Base-by-base conservation (phyloP, 2,888 invertebrate genomes). In the Hypsopygia costalis region DNA sequence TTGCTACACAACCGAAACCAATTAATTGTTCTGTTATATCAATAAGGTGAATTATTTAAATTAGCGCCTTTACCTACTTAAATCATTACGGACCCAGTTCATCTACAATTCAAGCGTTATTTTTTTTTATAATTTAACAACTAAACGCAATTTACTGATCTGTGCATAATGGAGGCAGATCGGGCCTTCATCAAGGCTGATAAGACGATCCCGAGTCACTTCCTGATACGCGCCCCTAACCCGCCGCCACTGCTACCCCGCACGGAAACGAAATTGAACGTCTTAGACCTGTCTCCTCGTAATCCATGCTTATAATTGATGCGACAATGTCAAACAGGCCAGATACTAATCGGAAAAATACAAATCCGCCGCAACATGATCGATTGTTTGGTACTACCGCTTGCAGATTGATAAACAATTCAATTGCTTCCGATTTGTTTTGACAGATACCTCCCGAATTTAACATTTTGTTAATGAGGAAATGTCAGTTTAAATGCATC, bases 231-330 rank as follows among this genome's bases (percentile, higher is more conserved):
- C 65, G 59, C 66, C 74, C 75, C 62, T 55, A 50, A 43, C 49
- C 40, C 44, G 49, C 47, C 53, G 38, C 49, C 54, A 47, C 40
- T 44, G 49, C 47, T 52, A 39, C 49, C 54, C 58, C 56, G 54
- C 62, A 50, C 48, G 56, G 47, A 55, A 56, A 61, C 73, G 72
- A 81, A 85, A 85, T 85, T 82, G 86, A 83, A 82, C 82, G 82
- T 76, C 86, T 86, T 70, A 75, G 74, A 81, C 75, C 86, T 86
- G 88, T 88, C 88, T 72, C 65, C 52, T 49, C 51, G 76, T 87
- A 87, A 88, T 81, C 87, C 88, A 64, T 64, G 77, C 76, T 83
- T 86, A 86, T 88, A 87, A 88, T 88, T 88, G 88, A 88, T 87
- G 88, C 76, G 79, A 78, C 82, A 77, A 81, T 79, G 86, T 87